Evolutionary conservation across 2,113 vertebrate species (phyloP), one percentile per base, ranked within the genome.

Genomic region (Ammodytes dubius): DNA sequence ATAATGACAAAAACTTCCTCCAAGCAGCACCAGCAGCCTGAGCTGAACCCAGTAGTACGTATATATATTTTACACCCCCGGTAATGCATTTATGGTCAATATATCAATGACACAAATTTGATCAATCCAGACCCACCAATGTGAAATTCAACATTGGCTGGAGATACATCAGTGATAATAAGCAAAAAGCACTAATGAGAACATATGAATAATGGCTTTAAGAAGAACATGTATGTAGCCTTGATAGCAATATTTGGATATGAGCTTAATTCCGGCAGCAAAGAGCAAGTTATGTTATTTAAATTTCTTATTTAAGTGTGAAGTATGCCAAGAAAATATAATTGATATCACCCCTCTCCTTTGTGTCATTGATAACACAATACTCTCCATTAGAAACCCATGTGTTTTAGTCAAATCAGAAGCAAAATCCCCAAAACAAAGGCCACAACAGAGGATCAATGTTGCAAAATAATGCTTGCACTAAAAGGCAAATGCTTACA

Each of bases 381-480:
- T 27, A 39, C 5, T 10, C 42, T 50, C 45, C 10, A 7, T 40
- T 56, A 56, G 6, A 43, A 6, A 27, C 0, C 4, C 50, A 56
- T n/a, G 2, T 57, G 13, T 27, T 52, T 43, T 4, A 76, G 63
- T 56, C 27, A 56, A 81, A 77, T 15, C 47, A 63, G 49, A 2
- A 70, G 35, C 7, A 43, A 27, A 56, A 63, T 68, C 64, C 6
- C 4, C n/a, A 7, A 70, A 79, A 65, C 39, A 39, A 37, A 79
- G 39, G n/a, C 7, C 72, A 45, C 11, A 70, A 49, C 1, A 60
- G 13, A 13, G 54, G 5, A 53, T 17, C 14, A 11, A 10, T 52
- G 17, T 13, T 45, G 15, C 45, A n/a, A 70, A 60, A 70, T 14
- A 50, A 75, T 53, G 40, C 13, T 27, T 59, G 4, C 56, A 47